Evolutionary conservation across 2,797 vertebrate genomes (phyloP).

Genomic region (Distichodus sexfasciatus): DNA sequence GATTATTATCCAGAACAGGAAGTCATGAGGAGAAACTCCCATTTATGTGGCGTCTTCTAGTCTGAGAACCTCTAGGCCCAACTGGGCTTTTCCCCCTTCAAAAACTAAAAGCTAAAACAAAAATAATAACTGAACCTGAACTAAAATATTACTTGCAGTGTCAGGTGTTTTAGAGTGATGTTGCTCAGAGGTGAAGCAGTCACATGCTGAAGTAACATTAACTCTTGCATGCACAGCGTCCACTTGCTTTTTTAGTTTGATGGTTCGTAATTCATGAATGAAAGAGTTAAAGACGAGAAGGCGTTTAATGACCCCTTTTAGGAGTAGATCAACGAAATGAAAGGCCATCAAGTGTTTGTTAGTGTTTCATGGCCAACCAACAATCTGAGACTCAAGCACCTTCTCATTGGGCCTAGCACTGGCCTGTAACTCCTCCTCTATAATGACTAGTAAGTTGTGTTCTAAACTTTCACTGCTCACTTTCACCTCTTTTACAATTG

Average conservation of each 20-base stretch:
- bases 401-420: not conserved
- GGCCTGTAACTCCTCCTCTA: not conserved
- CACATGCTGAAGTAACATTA: no score
- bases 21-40: conserved; percentile 33
- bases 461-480: not conserved
- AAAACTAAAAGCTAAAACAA: not conserved
- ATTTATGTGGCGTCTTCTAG: conserved; percentile 43
- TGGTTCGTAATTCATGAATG: no score
- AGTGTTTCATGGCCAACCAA: no score
- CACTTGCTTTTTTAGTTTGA: no score
- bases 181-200: not conserved
- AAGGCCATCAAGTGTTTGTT: no score
- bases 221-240: no score
- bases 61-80: conserved; percentile 28
- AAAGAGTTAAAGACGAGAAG: no score
- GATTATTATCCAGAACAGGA: conserved; percentile 46
- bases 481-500: not conserved
- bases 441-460: not conserved
- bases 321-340: no score
- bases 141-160: not conserved
- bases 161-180: not conserved
- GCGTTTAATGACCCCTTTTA: no score
- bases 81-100: not conserved
- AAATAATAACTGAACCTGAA: not conserved
- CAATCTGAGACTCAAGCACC: not conserved